phyloP scores from a whole-genome alignment of 2,797 vertebrate species.

The Pygocentrus nattereri region DNA sequence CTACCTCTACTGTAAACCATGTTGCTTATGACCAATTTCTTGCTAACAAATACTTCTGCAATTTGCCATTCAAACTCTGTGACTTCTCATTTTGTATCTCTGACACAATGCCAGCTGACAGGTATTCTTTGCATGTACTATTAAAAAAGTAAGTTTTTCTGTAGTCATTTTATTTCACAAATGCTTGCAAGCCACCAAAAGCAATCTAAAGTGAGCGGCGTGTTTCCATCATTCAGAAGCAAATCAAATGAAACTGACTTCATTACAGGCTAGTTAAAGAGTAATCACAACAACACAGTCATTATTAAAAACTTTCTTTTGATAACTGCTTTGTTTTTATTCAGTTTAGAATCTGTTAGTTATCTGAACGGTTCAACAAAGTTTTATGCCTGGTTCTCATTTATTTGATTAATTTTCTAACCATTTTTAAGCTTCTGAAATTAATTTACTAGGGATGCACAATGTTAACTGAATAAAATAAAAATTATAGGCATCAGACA shows the following conservation, averaged over 20 bases:
- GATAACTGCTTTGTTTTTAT: no score
- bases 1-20: neutral
- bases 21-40: neutral
- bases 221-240: neutral
- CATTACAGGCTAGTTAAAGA: no score
- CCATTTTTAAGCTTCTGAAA: no score
- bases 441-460: no score
- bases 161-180: neutral
- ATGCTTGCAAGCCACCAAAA: neutral
- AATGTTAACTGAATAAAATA: no score
- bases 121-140: neutral
- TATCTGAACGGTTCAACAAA: no score
- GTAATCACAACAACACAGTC: no score
- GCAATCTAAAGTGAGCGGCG: neutral
- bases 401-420: no score
- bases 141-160: neutral
- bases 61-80: conserved; percentile 37
- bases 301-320: no score
- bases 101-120: neutral
- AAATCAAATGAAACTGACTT: neutral
- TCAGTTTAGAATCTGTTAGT: no score
- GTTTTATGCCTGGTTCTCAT: no score
- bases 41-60: neutral
- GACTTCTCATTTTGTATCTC: neutral
- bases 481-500: no score